Conservation (phyloP, 1,140 invertebrate species). For the Hesperophylax magnus region DNA sequence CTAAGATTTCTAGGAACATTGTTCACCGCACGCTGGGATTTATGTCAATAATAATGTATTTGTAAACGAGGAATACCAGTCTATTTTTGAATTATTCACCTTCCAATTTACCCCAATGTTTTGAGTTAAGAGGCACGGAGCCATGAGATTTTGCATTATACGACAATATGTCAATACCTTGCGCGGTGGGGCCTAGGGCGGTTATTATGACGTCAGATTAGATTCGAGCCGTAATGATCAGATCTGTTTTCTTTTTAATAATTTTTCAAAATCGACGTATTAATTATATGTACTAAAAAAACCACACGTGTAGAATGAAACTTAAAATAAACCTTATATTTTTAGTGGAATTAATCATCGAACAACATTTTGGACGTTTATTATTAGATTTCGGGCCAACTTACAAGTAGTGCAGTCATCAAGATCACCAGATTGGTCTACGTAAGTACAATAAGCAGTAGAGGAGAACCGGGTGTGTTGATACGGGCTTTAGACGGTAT, state of each 20-base stretch:
- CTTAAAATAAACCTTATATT: too few species aligned
- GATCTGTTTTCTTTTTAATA: too few species aligned
- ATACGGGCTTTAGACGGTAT: background rate
- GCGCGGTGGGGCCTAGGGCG: too few species aligned
- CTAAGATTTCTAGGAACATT: slow-evolving; percentile 4
- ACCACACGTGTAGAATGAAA: background rate
- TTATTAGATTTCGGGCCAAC: background rate
- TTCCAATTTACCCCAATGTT: too few species aligned
- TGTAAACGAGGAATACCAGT: background rate
- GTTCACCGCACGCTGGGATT: background rate
- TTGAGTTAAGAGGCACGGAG: background rate
- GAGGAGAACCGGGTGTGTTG: background rate
- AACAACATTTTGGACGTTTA: background rate
- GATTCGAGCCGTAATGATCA: too few species aligned
- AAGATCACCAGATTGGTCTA: background rate
- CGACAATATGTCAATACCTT: background rate
- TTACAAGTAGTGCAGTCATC: background rate
- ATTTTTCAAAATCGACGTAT: too few species aligned
- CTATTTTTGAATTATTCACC: background rate
- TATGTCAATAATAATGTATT: background rate
- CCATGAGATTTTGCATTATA: background rate
- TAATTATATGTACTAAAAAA: too few species aligned
- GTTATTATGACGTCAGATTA: too few species aligned
- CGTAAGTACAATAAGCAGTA: background rate
- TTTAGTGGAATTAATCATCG: background rate